Evolutionary conservation across 1,140 invertebrate genomes (phyloP).

Genomic region (Drosophila dunni): DNA sequence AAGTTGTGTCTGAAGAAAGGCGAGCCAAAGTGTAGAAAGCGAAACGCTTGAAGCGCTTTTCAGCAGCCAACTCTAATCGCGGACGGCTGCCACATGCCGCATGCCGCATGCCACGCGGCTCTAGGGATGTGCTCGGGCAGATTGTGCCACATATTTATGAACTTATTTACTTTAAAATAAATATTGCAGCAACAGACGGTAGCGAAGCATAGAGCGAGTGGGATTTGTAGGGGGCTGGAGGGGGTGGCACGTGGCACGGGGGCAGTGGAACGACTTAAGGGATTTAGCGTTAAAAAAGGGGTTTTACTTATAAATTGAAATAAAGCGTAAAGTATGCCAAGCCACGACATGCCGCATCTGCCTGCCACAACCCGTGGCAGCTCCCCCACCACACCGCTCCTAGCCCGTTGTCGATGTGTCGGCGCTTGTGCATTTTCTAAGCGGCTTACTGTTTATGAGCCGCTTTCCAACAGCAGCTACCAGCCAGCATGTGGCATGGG

Average conservation of each 20-base stretch:
- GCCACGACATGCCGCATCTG: conserved; percentile 34
- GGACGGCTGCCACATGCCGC: conserved; percentile 1
- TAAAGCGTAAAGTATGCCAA: conserved; percentile 69
- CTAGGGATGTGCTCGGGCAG: conserved; percentile 34
- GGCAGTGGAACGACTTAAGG: conserved; percentile 51
- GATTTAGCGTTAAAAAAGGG: conserved; percentile 65
- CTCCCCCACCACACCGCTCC: neutral
- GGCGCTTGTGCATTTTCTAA: conserved; percentile 67
- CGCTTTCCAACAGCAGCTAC: conserved; percentile 60
- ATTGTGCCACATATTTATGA: conserved; percentile 70
- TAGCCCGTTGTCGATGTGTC: conserved; percentile 49
- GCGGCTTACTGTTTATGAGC: conserved; percentile 79
- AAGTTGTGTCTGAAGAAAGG: conserved; percentile 54
- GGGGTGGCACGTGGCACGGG: neutral
- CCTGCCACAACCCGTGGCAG: neutral
- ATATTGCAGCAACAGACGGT: conserved; percentile 50
- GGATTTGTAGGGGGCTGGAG: neutral
- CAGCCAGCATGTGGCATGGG: conserved; percentile 22
- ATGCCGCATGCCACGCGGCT: conserved; percentile 38
- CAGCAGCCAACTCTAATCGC: conserved; percentile 40
- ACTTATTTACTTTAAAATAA: conserved; percentile 81
- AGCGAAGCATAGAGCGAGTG: too few species aligned
- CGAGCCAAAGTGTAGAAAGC: neutral
- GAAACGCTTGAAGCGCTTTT: conserved; percentile 43
- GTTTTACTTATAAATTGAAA: conserved; percentile 72